These are phyloP conservation scores for Salvator merianae DNA, from an alignment of 2,113 vertebrate species.

Conservation along the genomic window DNA sequence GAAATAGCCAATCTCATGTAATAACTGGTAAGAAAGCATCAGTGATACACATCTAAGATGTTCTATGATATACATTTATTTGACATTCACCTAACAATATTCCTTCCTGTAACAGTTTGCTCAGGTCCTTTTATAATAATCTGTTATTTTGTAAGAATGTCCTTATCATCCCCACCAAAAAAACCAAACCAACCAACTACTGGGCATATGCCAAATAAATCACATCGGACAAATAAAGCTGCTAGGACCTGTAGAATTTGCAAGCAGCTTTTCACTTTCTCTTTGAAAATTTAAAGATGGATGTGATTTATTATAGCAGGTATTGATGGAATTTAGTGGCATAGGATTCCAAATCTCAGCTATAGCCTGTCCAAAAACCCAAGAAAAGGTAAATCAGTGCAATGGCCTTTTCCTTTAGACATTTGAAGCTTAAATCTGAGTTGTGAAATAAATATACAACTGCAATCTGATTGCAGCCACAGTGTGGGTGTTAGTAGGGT, in stretches of 20 bases:
- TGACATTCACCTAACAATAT: constrained; percentile 46
- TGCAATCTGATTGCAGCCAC: constrained; percentile 59
- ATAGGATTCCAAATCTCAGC: constrained; percentile 55
- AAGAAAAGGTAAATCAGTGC: constrained; percentile 57
- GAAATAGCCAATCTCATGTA: constrained; percentile 53
- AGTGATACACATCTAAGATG: constrained; percentile 55
- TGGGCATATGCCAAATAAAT: constrained; percentile 61
- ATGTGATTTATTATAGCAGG: constrained; percentile 63
- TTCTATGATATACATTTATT: constrained; percentile 62
- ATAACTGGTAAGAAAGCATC: constrained; percentile 43
- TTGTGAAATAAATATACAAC: constrained; percentile 63
- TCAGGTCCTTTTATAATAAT: constrained; percentile 59
- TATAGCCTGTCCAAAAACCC: constrained; percentile 13
- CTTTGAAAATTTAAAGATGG: constrained; percentile 60
- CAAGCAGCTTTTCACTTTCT: constrained; percentile 66
- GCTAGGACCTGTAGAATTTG: constrained; percentile 59
- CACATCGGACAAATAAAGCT: constrained; percentile 67
- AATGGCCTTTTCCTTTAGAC: constrained; percentile 34
- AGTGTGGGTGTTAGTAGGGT: constrained; percentile 56
- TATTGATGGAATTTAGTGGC: constrained; percentile 57
- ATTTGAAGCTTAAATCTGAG: constrained; percentile 52
- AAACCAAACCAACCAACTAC: neutral
- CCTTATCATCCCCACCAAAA: neutral
- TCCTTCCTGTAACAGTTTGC: constrained; percentile 62
- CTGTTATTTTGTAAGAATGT: constrained; percentile 53